Evolutionary conservation across 2,113 vertebrate species (phyloP).

Genomic region (Paramormyrops kingsleyae): DNA sequence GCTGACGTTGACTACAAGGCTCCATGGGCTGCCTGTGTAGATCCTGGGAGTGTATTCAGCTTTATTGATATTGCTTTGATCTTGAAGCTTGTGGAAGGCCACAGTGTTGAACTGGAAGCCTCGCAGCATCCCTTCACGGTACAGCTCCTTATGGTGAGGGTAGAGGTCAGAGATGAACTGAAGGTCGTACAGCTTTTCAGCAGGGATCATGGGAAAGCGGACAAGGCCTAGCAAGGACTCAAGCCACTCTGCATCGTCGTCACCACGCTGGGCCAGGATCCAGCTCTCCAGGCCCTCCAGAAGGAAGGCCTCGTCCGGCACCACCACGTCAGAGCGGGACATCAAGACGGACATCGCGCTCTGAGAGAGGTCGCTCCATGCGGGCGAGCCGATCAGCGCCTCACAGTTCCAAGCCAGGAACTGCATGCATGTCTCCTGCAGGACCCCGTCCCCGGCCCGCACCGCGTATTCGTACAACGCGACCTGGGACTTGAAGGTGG

Average conservation of each 20-base stretch:
- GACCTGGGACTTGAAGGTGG: constrained; percentile 26
- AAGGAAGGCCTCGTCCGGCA: constrained; percentile 46
- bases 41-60: constrained; percentile 44
- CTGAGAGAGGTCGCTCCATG: constrained; percentile 31
- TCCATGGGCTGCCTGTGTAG: constrained; percentile 53
- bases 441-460: constrained; percentile 19
- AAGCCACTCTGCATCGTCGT: background rate
- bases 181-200: constrained; percentile 46
- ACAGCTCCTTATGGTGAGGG: background rate
- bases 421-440: constrained; percentile 42
- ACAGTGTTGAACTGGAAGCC: constrained; percentile 57
- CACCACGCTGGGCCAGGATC: constrained; percentile 16
- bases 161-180: constrained; percentile 37
- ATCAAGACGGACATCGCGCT: constrained; percentile 34
- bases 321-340: constrained; percentile 43
- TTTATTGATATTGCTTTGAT: constrained; percentile 4
- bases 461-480: constrained; percentile 41
- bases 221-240: constrained; percentile 34
- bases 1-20: constrained; percentile 22
- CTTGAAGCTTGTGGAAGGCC: constrained; percentile 23
- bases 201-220: constrained; percentile 53
- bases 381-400: constrained; percentile 21
- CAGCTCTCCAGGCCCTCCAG: constrained; percentile 46
- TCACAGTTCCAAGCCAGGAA: constrained; percentile 52
- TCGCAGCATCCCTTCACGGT: constrained; percentile 33